Conservation (phyloP, 2,113 vertebrate species). For the Propithecus coquereli region DNA sequence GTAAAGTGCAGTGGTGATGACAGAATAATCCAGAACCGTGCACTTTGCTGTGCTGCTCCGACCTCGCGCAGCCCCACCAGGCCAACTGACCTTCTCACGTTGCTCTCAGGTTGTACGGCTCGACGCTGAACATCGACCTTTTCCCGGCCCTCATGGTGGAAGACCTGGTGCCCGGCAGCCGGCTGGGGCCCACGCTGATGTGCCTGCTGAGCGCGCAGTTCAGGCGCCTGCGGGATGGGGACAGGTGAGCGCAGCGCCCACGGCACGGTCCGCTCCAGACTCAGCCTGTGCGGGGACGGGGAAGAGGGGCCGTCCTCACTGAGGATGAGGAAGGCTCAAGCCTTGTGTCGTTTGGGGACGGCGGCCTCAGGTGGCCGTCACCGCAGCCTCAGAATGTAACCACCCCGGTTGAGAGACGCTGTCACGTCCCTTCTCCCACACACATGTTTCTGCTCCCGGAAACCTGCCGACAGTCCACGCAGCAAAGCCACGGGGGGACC, state of each 20-base stretch:
- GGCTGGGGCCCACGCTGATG: conserved; percentile 95
- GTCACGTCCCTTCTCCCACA: accelerated
- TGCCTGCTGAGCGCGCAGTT: conserved; percentile 94
- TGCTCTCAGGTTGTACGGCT: conserved; percentile 90
- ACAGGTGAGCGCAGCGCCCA: conserved; percentile 85
- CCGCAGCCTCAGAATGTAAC: not conserved
- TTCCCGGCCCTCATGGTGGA: conserved; percentile 98
- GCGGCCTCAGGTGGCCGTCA: not conserved
- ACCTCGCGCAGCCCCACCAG: accelerated
- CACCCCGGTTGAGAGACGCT: not conserved
- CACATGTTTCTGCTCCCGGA: not conserved
- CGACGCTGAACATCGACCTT: conserved; percentile 93
- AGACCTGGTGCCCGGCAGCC: conserved; percentile 94
- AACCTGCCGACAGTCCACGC: too few species aligned
- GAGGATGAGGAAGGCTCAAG: not conserved
- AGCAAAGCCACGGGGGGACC: not conserved
- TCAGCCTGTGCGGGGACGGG: not conserved
- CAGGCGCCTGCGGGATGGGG: conserved; percentile 91
- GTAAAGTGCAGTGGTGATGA: accelerated
- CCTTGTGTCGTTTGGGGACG: not conserved
- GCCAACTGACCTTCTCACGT: accelerated
- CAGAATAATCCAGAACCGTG: accelerated
- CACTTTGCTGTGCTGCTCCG: accelerated
- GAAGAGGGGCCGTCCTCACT: not conserved
- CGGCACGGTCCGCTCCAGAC: not conserved